These are phyloP conservation scores for Camponotus floridanus DNA, from an alignment of 1,140 invertebrate genomes.

Conservation along the genomic window DNA sequence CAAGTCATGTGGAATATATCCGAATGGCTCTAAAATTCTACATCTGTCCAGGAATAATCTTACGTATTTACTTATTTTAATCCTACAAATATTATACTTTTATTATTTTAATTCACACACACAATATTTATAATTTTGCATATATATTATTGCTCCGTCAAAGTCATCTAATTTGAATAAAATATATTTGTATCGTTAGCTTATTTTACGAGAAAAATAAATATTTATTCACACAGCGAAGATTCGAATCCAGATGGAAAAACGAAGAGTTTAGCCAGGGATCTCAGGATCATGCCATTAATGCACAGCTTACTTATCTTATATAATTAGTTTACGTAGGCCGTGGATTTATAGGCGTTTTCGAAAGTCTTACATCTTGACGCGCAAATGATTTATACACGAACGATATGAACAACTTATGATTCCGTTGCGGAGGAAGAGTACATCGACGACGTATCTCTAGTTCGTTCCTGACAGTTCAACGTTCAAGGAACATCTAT, in stretches of 20 bases:
- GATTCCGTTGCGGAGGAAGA: constrained; percentile 36
- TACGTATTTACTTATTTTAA: no score
- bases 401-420: constrained; percentile 23
- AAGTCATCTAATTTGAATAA: no score
- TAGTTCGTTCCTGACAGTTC: constrained; percentile 51
- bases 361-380: constrained; percentile 14
- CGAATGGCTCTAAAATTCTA: not conserved
- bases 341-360: constrained; percentile 20
- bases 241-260: no score
- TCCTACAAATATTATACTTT: not conserved
- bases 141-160: no score
- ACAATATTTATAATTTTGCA: not conserved
- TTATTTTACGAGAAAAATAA: no score
- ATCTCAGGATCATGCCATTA: not conserved
- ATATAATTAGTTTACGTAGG: constrained; percentile 33
- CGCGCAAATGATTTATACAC: constrained; percentile 35
- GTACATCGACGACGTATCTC: constrained; percentile 45
- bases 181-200: no score
- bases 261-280: not conserved
- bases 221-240: no score
- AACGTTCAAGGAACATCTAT: constrained; percentile 58
- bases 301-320: not conserved
- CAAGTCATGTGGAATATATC: not conserved
- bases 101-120: not conserved
- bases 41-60: not conserved